Conservation (phyloP, 2,113 vertebrate genomes). For the Antechinus stuartii region DNA sequence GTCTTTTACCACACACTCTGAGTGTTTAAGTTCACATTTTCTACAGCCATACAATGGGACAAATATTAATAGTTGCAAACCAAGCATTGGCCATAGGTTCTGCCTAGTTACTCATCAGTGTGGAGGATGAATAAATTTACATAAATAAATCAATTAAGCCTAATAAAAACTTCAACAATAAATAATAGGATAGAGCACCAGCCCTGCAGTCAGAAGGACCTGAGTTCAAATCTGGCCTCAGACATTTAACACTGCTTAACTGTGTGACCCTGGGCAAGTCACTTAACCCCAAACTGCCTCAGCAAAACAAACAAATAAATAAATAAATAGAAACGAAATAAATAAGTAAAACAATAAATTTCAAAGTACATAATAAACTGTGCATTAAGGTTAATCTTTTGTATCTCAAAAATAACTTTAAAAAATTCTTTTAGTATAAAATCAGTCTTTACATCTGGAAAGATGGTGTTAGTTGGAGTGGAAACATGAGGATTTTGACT, state of each 20-base stretch:
- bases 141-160: conserved; percentile 88
- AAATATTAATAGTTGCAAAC: conserved; percentile 79
- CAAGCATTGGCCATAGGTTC: conserved; percentile 86
- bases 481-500: conserved; percentile 97
- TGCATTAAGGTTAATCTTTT: conserved; percentile 89
- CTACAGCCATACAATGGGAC: conserved; percentile 76
- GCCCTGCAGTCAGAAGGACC: no score
- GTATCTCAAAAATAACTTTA: conserved; percentile 73
- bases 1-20: conserved; percentile 76
- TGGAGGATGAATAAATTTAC: conserved; percentile 78
- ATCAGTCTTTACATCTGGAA: conserved; percentile 52
- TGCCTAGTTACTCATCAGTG: conserved; percentile 85
- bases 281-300: no score
- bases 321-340: no score
- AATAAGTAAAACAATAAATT: conserved; percentile 82
- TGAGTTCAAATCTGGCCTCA: no score
- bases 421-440: conserved; percentile 76
- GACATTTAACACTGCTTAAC: no score
- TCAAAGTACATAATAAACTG: conserved; percentile 86
- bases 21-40: conserved; percentile 79
- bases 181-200: neutral
- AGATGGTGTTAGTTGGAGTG: conserved; percentile 92
- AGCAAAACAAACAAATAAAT: no score
- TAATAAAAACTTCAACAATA: conserved; percentile 79
- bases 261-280: no score